Base-by-base conservation (phyloP, 2,888 invertebrate genomes). In the Corythucha ciliata region DNA sequence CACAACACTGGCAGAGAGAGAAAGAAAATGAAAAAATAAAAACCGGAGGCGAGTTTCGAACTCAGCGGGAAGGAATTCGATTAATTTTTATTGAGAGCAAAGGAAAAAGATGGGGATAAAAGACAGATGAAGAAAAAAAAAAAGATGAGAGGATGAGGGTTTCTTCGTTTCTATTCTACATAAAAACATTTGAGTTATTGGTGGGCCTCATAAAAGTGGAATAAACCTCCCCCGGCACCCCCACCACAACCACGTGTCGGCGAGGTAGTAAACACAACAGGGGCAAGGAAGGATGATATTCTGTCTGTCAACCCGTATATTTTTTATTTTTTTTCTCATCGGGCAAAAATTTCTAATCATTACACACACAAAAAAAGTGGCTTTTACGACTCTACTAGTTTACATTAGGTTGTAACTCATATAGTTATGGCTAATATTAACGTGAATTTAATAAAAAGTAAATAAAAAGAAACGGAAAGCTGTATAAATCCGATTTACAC, bases 141-240 rank as follows among this genome's bases (percentile, higher is more conserved):
- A 33, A 33, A 33, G 33, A n/a, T n/a, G n/a, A n/a, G n/a, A n/a
- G n/a, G n/a, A n/a, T n/a, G n/a, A n/a, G 33, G 24, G 51, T 51
- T 51, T 51, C 51, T 51, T 37, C 51, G 51, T 45, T 51, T 51
- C 51, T 37, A 51, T 45, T 51, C 45, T 45, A 51, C 51, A 51
- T 51, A 51, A 51, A 33, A 51, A 51, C 51, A 41, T 45, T 32
- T 51, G 51, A 51, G 51, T 51, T 51, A 51, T 51, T 37, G 51
- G 51, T 27, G 18, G 29, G 45, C 40, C 37, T 51, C 51, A 45
- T 51, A 51, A 51, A 51, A 20, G 26, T 48, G n/a, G n/a, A n/a
- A n/a, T n/a, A 21, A 20, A 49, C 22, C 40, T 50, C 29, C 25
- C 24, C 32, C 49, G 51, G 41, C 27, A 44, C 32, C 25, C 49